A percentile compares a stretch with the other conserved stretches of the same genome.
Conservation (phyloP, 2,888 invertebrate species). For the Cephalotes varians region DNA sequence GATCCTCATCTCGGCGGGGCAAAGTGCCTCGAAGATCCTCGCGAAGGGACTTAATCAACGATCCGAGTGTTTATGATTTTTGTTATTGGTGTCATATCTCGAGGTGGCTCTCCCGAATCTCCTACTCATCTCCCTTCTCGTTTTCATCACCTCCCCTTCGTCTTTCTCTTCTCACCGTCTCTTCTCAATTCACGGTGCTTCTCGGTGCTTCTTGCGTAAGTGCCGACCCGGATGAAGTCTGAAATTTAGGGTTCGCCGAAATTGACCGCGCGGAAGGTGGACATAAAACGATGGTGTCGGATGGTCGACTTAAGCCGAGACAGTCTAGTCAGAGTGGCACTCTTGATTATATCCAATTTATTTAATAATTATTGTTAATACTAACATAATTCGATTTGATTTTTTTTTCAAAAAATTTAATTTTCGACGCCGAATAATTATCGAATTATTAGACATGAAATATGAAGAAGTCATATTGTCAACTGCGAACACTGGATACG, state of each 20-base stretch:
- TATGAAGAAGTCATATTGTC: background rate
- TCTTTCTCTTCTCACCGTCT: constrained; percentile 42
- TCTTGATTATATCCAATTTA: constrained; percentile 44
- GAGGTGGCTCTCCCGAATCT: constrained; percentile 69
- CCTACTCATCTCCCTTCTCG: constrained; percentile 51
- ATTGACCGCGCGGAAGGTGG: constrained; percentile 44
- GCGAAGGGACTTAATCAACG: constrained; percentile 84
- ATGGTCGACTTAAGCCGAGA: constrained; percentile 32
- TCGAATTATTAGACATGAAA: background rate
- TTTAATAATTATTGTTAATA: constrained; percentile 15
- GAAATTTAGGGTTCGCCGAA: constrained; percentile 65
- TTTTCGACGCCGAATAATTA: background rate
- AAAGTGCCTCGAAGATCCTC: constrained; percentile 70
- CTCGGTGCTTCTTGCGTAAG: constrained; percentile 57
- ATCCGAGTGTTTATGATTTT: constrained; percentile 86
- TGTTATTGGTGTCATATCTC: constrained; percentile 85
- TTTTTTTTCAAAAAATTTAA: background rate
- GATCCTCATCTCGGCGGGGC: constrained; percentile 74
- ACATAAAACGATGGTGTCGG: constrained; percentile 18
- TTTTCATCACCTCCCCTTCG: background rate
- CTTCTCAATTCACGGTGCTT: constrained; percentile 28
- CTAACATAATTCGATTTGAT: background rate
- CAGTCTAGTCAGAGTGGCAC: background rate
- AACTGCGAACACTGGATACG: background rate
- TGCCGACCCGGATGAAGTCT: constrained; percentile 55